Evolutionary conservation across 1,140 invertebrate species (phyloP), one percentile per base, ranked within the genome.

Genomic region (Heliothis subflexa): DNA sequence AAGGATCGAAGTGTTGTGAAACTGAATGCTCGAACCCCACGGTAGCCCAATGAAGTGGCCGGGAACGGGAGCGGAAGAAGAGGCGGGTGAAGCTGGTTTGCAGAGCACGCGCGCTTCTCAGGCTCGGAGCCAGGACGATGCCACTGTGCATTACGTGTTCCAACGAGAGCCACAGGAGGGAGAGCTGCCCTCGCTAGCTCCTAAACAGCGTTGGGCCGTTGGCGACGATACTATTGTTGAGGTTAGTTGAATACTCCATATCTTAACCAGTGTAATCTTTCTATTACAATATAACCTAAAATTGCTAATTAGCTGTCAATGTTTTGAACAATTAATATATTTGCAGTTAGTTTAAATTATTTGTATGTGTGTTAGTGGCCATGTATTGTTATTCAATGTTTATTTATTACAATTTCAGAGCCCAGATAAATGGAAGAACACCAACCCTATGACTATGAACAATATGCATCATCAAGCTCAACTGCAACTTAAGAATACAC

Each of bases 91-190:
- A 87, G 92, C 92, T 73, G 88, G 86, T 71, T 88, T 93, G 78
- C 93, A 95, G 81, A 91, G 83, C 80, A 84, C 89, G 71, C 91
- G 92, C 75, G 91, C 88, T 77, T 88, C 93, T 59, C 94, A 95
- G 79, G 95, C 91, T 75, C 95, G 96, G 87, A 94, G 96, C 80
- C 97, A 98, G 94, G 98, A 98, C 92, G 98, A 98, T 95, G 97
- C 97, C 72, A 97, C 97, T 89, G 97, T 98, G 80, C 97, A 97
- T 84, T 98, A 98, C 92, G 97, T 98, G 76, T 98, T 98, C 93
- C 97, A 98, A 95, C 94, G 97, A 83, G 96, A 96, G 25, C 96
- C 97, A 75, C 95, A 96, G 76, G 97, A 98, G 89, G 95, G 96
- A 62, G 97, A 97, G 86, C 96, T 97, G 87, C 95, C 96, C 81